A percentile compares a stretch with the other conserved stretches of the same genome.
These are phyloP conservation scores for Felis chaus DNA, from an alignment of 2,113 vertebrate species.

Conservation along the genomic window DNA sequence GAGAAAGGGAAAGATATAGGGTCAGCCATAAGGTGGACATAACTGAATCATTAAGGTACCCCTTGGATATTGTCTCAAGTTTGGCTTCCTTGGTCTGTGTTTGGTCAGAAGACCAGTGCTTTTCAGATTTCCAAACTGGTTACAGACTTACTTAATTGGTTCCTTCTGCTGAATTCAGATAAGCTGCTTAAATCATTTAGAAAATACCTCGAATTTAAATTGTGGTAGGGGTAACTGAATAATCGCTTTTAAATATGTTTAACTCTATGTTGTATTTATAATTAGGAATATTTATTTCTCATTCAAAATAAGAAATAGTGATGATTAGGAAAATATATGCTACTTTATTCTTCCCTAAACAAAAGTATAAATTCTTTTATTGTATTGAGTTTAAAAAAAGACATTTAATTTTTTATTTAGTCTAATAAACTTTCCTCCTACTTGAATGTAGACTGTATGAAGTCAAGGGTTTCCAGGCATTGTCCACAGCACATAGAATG, in stretches of 20 bases:
- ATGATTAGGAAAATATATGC: background rate
- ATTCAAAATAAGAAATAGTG: background rate
- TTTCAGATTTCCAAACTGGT: background rate
- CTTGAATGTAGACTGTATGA: background rate
- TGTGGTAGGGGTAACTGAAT: background rate
- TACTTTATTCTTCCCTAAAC: background rate
- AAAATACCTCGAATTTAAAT: background rate
- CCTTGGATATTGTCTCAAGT: background rate
- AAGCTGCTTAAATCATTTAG: background rate
- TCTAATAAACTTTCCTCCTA: background rate
- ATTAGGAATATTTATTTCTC: background rate
- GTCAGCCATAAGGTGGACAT: background rate
- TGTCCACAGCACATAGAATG: background rate
- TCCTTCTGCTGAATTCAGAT: background rate
- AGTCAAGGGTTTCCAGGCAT: rapidly evolving
- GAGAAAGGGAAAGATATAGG: background rate
- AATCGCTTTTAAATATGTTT: background rate
- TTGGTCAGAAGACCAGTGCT: background rate
- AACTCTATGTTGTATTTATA: background rate
- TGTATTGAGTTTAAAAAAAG: background rate
- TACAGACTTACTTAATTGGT: background rate
- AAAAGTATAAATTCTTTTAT: background rate
- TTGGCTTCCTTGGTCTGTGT: background rate
- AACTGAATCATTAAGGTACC: background rate
- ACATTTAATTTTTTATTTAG: background rate